Evolutionary conservation across 2,888 invertebrate genomes (phyloP).

Genomic region (Spilosoma lubricipeda): DNA sequence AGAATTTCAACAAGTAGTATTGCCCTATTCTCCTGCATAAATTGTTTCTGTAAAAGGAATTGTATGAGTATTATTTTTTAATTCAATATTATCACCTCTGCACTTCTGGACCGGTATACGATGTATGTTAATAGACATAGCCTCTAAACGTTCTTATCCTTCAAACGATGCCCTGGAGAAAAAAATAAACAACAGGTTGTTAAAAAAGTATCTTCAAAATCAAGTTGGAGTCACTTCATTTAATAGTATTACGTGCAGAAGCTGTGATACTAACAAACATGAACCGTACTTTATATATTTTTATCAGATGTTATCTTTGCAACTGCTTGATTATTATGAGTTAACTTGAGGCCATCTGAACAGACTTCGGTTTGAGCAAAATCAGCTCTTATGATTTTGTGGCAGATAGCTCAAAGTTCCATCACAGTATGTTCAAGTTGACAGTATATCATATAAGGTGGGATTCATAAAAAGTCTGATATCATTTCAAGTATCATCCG

Average conservation of each 20-base stretch:
- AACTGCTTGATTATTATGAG: neutral
- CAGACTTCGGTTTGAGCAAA: neutral
- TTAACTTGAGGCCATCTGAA: neutral
- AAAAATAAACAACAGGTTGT: neutral
- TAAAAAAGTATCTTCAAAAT: neutral
- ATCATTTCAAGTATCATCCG: conserved; percentile 21
- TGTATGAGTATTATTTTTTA: neutral
- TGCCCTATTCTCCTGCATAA: neutral
- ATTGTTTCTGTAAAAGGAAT: neutral
- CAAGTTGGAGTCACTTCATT: neutral
- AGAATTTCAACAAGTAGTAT: conserved; percentile 16
- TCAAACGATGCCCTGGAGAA: neutral
- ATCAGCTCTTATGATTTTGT: neutral
- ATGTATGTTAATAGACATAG: too few relatives aligned
- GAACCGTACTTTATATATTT: conserved; percentile 4
- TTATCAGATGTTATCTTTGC: conserved; percentile 4
- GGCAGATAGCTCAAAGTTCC: conserved; percentile 10
- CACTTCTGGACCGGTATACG: too few relatives aligned
- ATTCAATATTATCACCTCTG: neutral
- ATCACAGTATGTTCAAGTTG: neutral
- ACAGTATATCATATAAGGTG: conserved; percentile 19
- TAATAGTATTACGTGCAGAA: neutral
- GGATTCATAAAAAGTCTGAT: conserved; percentile 32
- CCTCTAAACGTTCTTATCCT: neutral
- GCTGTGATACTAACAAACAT: neutral